phyloP scores from a whole-genome alignment of 2,113 vertebrate genomes.

The Oryzias javanicus region DNA sequence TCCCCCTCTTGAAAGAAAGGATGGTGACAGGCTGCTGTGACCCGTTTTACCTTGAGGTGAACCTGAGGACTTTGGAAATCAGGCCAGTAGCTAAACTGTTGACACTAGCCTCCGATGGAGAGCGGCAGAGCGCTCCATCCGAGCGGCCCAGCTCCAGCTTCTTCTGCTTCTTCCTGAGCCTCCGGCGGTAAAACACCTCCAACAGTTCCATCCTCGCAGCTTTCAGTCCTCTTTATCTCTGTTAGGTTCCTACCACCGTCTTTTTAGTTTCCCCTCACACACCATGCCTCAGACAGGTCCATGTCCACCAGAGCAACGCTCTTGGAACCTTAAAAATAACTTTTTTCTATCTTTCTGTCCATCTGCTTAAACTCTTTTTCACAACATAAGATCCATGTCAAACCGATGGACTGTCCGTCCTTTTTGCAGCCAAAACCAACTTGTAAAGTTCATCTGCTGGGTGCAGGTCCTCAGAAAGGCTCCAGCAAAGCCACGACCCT shows the following conservation, averaged over 20 bases:
- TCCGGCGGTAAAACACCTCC: conserved; percentile 73
- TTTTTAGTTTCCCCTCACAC: neutral
- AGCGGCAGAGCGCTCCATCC: conserved; percentile 63
- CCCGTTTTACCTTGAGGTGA: conserved; percentile 73
- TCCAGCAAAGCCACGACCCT: neutral
- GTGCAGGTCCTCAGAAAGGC: neutral
- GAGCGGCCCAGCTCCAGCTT: conserved; percentile 49
- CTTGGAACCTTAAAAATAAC: neutral
- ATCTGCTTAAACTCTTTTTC: too few species aligned
- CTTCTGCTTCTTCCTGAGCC: conserved; percentile 70
- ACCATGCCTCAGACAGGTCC: neutral
- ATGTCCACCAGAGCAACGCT: neutral
- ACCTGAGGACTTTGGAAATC: conserved; percentile 75
- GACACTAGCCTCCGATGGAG: conserved; percentile 63
- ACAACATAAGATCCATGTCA: too few species aligned
- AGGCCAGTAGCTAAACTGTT: conserved; percentile 68
- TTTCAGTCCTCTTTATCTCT: neutral
- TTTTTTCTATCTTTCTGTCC: too few species aligned
- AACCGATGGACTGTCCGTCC: too few species aligned
- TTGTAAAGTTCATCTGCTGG: too few species aligned
- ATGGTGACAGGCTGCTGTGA: neutral
- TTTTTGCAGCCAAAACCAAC: too few species aligned
- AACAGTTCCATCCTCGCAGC: conserved; percentile 59
- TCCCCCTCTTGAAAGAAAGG: neutral
- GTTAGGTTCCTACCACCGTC: neutral